Conservation (phyloP, 2,797 vertebrate species). For the Enteromius viviparus region DNA sequence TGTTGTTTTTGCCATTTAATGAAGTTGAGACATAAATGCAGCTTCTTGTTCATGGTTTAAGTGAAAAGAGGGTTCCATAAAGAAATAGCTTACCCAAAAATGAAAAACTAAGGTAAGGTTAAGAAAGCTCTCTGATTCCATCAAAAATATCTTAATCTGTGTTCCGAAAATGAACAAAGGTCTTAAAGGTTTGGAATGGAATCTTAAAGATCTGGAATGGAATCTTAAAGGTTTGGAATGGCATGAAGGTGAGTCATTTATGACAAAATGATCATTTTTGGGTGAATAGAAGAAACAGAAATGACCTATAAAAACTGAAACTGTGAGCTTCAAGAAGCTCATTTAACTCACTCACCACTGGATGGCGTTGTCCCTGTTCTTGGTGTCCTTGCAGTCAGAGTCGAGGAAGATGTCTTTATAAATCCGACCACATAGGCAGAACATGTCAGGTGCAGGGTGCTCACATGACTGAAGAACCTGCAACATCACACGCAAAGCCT, state of each 20-base stretch:
- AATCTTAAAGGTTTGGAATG: neutral
- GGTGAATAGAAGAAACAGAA: neutral
- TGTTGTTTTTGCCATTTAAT: neutral
- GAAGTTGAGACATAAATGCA: neutral
- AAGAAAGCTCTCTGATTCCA: neutral
- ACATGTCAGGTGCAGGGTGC: constrained; percentile 92
- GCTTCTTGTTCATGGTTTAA: neutral
- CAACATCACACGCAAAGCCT: constrained; percentile 91
- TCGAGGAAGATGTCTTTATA: constrained; percentile 97
- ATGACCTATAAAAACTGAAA: neutral
- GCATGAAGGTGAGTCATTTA: neutral
- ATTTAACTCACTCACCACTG: constrained; percentile 80
- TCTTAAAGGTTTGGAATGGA: too few species aligned
- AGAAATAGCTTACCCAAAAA: neutral
- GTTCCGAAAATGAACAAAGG: neutral
- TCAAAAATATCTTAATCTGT: neutral
- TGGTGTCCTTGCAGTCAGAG: constrained; percentile 88
- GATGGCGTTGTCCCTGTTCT: constrained; percentile 88
- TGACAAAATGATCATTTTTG: neutral
- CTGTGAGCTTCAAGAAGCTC: neutral
- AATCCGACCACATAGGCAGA: constrained; percentile 95
- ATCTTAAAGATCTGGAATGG: neutral
- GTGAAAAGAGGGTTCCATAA: neutral
- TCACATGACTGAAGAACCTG: constrained; percentile 89
- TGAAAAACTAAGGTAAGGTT: too few species aligned